Evolutionary conservation across 2,888 invertebrate genomes (phyloP).

Genomic region (Neocrepidodera transversa): DNA sequence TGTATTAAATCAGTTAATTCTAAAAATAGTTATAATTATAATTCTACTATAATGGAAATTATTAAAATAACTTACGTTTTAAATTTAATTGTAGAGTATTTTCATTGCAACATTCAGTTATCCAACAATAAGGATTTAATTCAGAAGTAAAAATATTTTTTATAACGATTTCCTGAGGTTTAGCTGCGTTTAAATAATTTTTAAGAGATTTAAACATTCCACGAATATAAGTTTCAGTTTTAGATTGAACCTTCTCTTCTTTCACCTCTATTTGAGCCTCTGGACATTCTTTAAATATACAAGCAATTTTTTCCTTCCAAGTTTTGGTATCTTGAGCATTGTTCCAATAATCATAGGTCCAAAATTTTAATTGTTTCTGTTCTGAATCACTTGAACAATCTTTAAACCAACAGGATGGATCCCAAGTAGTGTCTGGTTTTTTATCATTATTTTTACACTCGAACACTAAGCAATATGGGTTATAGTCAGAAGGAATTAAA

Average conservation of each 20-base stretch:
- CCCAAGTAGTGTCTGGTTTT: background rate
- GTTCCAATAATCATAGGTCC: conserved; percentile 1
- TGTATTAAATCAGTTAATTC: conserved; percentile 55
- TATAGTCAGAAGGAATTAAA: background rate
- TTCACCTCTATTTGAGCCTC: background rate
- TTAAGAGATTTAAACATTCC: background rate
- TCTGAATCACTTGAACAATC: background rate
- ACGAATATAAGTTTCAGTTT: background rate
- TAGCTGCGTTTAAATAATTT: conserved; percentile 16
- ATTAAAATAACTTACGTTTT: conserved; percentile 31
- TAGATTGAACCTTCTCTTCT: background rate
- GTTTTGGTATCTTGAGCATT: conserved; percentile 2
- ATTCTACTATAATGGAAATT: background rate
- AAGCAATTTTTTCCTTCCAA: background rate
- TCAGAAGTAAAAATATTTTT: conserved; percentile 18
- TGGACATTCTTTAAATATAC: conserved; percentile 12
- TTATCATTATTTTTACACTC: background rate
- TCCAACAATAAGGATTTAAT: conserved; percentile 29
- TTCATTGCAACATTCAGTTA: conserved; percentile 36
- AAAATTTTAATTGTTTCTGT: conserved; percentile 15
- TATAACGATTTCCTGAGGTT: conserved; percentile 12
- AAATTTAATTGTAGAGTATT: conserved; percentile 34
- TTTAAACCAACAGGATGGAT: conserved; percentile 12
- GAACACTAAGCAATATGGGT: conserved; percentile 6
- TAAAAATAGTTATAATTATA: background rate